Conservation (phyloP, 2,113 vertebrate genomes). For the Centropristis striata region DNA sequence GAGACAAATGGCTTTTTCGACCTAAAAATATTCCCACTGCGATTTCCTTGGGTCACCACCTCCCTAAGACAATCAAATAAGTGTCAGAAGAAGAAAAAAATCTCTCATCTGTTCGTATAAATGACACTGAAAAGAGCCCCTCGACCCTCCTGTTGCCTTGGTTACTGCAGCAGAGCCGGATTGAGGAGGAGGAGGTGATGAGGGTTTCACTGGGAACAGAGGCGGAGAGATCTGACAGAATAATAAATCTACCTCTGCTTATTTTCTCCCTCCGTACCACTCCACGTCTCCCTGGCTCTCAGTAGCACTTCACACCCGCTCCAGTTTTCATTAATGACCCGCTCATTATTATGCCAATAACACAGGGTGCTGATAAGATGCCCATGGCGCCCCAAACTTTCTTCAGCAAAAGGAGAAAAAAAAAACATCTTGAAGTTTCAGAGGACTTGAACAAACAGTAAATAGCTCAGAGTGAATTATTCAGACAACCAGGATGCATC, state of each 20-base stretch:
- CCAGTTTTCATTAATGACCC: slow-evolving; percentile 7
- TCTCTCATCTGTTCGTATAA: background rate
- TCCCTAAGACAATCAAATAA: slow-evolving; percentile 23
- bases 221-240: slow-evolving; percentile 68
- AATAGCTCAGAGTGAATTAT: slow-evolving; percentile 50
- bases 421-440: background rate
- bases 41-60: background rate
- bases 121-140: background rate
- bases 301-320: background rate
- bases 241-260: slow-evolving; percentile 58
- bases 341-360: background rate
- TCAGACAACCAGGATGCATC: slow-evolving; percentile 31
- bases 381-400: background rate
- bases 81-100: background rate
- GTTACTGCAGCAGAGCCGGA: slow-evolving; percentile 62
- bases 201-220: slow-evolving; percentile 54
- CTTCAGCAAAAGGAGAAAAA: too few species aligned
- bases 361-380: background rate
- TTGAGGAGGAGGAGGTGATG: slow-evolving; percentile 40
- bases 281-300: slow-evolving; percentile 3
- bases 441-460: slow-evolving; percentile 1
- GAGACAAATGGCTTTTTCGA: slow-evolving; percentile 3
- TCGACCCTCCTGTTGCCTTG: slow-evolving; percentile 70
- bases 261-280: slow-evolving; percentile 11
- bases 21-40: slow-evolving; percentile 24